Evolutionary conservation across 2,888 invertebrate species (phyloP), one percentile per base, ranked within the genome.

Genomic region (Hoplodrina blanda): DNA sequence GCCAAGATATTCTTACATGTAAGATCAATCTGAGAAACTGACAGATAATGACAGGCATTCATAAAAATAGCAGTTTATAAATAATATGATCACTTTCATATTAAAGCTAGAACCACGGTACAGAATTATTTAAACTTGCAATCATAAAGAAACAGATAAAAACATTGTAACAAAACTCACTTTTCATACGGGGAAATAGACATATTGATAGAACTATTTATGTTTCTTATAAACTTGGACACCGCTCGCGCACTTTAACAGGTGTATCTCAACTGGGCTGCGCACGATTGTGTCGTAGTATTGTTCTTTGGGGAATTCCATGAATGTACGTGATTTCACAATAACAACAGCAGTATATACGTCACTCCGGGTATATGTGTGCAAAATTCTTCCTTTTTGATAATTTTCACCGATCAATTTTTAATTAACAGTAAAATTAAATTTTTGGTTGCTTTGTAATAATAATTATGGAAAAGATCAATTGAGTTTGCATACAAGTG

Each of bases 181-280:
- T 81, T 81, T 60, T 83, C 84, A 57, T 65, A 81, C 6, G 72
- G 61, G n/a, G 56, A 67, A 41, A 41, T 53, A 10, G 57, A 57
- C 77, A 78, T 78, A 8, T 53, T 57, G 6, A 41, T 19, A 17
- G 1, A n/a, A 55, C 5, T 41, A 3, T n/a, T 57, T 33, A n/a
- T 69, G 53, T 54, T 53, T 19, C 19, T 15, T n/a, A 41, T 0
- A 20, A 52, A 19, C 15, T 37, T 37, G 8, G 33, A 17, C 15
- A 37, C 25, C 33, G 53, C 52, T 19, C n/a, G 69, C 57, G 41
- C 69, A 52, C 69, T 30, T 30, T 33, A 19, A 6, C 6, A 41
- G 41, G 25, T 62, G 13, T 33, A 10, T 17, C 6, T 50, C 30
- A 52, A 72, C 73, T 71, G 63, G 4, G n/a, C 25, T 55, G 20